Evolutionary conservation across 2,113 vertebrate species (phyloP), one percentile per base, ranked within the genome.

Genomic region (Tylochromis polylepis): DNA sequence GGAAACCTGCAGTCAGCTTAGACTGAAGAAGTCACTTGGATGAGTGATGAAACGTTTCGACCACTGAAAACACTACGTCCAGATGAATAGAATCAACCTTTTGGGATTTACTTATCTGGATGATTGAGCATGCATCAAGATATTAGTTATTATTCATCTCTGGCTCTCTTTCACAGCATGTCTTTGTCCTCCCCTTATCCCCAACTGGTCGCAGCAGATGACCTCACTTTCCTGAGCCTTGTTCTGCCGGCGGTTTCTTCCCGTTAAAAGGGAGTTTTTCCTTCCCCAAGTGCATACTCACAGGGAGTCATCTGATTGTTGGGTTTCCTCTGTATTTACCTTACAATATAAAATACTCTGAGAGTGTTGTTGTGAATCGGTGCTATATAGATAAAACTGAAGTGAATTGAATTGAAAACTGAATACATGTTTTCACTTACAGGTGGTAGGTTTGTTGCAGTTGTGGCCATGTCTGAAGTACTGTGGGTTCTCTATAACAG

Each of bases 401-500:
- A 67, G 20, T 41, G 20, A 67, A 67, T 41, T 1, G 2, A 67
- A 27, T 1, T 58, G 56, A 58, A 67, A 41, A 67, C 34, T 41
- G 62, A 67, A 67, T 24, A 22, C 24, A 58, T 24, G 10, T 59
- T 8, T 79, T 49, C 81, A 98, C 98, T 98, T 95, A 99, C 98
- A 98, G 2, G 98, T 99, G 92, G 98, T 93, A 55, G 98, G 97
- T 92, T 99, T 99, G 94, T 97, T 98, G 91, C 98, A 98, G 95
- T 97, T 98, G 96, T 99, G 97, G 10, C 97, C 97, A 58, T 99
- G 98, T 15, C 97, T 97, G 96, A 99, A 99, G 95, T 99, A 99
- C 94, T 99, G 98, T 0, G 98, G 98, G 87, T 99, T 99, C 95
- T 99, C 98, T 1, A 99, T 99, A 90, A 99, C 97, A 0, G 98